phyloP scores from a whole-genome alignment of 2,797 vertebrate genomes.

The Prionace glauca region DNA sequence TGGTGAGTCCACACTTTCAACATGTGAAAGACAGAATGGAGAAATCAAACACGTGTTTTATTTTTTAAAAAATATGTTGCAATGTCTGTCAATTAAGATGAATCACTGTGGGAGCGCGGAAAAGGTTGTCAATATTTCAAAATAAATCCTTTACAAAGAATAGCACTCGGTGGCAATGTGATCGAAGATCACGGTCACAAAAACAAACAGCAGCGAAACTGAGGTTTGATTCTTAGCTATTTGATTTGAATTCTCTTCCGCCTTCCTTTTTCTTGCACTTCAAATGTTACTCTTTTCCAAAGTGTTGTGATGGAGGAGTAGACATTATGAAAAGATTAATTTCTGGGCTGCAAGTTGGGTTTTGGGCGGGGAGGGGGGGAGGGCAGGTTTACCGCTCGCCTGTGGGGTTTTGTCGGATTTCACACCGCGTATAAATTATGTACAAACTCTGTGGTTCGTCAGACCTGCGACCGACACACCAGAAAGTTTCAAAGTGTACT shows the following conservation, averaged over 20 bases:
- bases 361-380: not conserved
- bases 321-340: not conserved
- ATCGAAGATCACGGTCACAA: not conserved
- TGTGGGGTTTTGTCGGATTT: not conserved
- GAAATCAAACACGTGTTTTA: constrained; percentile 19
- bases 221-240: not conserved
- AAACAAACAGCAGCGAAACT: not conserved
- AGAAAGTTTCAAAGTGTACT: not conserved
- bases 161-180: not conserved
- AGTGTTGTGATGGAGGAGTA: too few relatives aligned
- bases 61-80: not conserved
- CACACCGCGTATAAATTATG: not conserved
- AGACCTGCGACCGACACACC: not conserved
- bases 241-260: not conserved
- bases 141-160: not conserved
- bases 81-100: not conserved
- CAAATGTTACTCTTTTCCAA: not conserved
- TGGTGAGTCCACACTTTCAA: not conserved
- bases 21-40: not conserved
- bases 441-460: not conserved
- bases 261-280: not conserved
- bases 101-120: not conserved
- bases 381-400: not conserved
- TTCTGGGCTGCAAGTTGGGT: not conserved
- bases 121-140: not conserved